phyloP scores from a whole-genome alignment of 1,140 invertebrate species.

The Kradibia gibbosae region DNA sequence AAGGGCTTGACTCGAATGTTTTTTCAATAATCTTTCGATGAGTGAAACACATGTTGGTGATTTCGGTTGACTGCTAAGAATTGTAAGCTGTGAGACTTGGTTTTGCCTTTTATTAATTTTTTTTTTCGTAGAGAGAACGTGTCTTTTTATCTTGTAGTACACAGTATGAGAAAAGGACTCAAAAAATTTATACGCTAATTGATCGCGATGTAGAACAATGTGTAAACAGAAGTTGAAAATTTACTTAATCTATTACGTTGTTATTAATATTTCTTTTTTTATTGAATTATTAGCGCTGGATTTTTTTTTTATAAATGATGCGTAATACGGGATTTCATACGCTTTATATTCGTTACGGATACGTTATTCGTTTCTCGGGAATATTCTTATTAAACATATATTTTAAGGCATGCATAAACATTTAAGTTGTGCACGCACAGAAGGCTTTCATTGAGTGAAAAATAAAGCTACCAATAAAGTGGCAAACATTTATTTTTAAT shows the following conservation, averaged over 20 bases:
- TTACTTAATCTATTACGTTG: not conserved
- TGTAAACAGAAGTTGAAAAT: not conserved
- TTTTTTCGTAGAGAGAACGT: not conserved
- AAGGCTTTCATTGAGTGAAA: too few species aligned
- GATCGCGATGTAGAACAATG: constrained; percentile 12
- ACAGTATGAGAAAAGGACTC: not conserved
- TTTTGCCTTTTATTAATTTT: constrained; percentile 28
- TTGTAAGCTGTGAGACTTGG: constrained; percentile 28
- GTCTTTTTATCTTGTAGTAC: not conserved
- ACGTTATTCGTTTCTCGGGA: too few species aligned
- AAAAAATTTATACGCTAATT: constrained; percentile 1
- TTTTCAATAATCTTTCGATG: constrained; percentile 19
- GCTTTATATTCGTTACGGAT: too few species aligned
- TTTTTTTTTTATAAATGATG: too few species aligned
- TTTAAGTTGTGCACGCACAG: too few species aligned
- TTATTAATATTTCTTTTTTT: not conserved
- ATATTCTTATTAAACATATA: too few species aligned
- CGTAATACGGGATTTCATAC: too few species aligned
- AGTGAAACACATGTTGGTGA: not conserved
- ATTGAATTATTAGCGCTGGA: too few species aligned
- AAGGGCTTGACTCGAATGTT: constrained; percentile 21
- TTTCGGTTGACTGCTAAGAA: constrained; percentile 1
- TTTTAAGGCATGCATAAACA: too few species aligned
- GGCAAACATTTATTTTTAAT: too few species aligned
- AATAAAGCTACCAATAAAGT: too few species aligned